These are phyloP conservation scores for Anodontia alba DNA, from an alignment of 2,888 invertebrate genomes.

Conservation along the genomic window DNA sequence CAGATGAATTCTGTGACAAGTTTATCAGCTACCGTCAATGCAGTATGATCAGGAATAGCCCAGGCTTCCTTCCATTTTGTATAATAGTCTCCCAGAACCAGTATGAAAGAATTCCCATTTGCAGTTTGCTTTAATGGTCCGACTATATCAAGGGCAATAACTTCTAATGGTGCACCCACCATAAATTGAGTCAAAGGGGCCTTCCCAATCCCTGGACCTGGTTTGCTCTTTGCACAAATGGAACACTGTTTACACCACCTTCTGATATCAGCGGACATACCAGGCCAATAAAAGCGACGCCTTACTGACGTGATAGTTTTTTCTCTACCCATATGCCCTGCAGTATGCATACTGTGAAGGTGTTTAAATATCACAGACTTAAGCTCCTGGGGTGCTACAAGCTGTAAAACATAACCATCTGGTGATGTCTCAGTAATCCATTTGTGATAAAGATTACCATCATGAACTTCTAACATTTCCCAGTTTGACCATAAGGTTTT, in stretches of 20 bases:
- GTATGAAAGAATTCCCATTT: not conserved
- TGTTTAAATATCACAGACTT: conserved; percentile 12
- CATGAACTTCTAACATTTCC: not conserved
- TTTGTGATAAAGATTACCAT: not conserved
- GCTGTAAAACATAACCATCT: not conserved
- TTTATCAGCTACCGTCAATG: not conserved
- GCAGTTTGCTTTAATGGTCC: not conserved
- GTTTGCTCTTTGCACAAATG: not conserved
- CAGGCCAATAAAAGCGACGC: not conserved
- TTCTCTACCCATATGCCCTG: not conserved
- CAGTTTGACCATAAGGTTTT: not conserved
- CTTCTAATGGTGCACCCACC: not conserved
- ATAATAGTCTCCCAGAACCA: not conserved
- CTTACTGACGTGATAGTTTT: not conserved
- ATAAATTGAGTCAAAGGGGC: not conserved
- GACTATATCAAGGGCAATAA: not conserved
- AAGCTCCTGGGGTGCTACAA: not conserved
- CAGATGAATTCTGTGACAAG: no score
- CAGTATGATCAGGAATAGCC: not conserved
- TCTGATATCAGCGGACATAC: not conserved
- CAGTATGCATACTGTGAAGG: not conserved
- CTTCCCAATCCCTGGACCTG: not conserved
- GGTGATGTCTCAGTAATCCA: not conserved
- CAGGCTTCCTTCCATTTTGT: conserved; percentile 6
- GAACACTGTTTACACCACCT: not conserved